Conservation (phyloP, 2,888 invertebrate genomes). For the Zaprionus obscuricornis region DNA sequence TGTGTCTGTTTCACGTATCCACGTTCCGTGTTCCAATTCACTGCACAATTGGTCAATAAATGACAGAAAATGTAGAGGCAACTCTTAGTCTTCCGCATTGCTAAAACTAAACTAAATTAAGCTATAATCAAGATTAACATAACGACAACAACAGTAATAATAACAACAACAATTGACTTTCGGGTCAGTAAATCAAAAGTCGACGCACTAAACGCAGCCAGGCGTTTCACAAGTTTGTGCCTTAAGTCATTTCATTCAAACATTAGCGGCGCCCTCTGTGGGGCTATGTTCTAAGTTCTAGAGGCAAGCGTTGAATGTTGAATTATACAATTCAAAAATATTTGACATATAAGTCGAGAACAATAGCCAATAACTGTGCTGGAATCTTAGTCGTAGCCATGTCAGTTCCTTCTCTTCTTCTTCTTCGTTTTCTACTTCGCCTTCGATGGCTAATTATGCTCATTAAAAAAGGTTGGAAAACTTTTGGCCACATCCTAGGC, state of each 20-base stretch:
- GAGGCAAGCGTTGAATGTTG: too few relatives aligned
- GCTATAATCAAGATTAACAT: slow-evolving; percentile 57
- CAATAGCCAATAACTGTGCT: slow-evolving; percentile 75
- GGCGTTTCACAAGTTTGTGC: slow-evolving; percentile 57
- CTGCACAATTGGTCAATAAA: slow-evolving; percentile 59
- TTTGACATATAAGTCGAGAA: slow-evolving; percentile 62
- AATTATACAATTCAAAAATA: too few relatives aligned
- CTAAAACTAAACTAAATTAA: slow-evolving; percentile 39
- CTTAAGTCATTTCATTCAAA: slow-evolving; percentile 59
- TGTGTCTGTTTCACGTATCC: slow-evolving; percentile 15
- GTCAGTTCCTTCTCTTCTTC: too few relatives aligned
- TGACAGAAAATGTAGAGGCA: neutral
- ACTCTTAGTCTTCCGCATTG: slow-evolving; percentile 42
- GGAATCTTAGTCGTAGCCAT: slow-evolving; percentile 29
- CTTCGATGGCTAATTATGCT: slow-evolving; percentile 68
- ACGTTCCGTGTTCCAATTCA: slow-evolving; percentile 45
- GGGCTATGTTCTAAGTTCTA: slow-evolving; percentile 33
- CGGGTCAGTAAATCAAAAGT: slow-evolving; percentile 50
- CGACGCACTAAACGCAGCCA: slow-evolving; percentile 60
- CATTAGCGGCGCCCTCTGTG: slow-evolving; percentile 22
- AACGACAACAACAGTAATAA: slow-evolving; percentile 43
- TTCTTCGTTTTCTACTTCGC: too few relatives aligned
- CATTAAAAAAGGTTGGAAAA: slow-evolving; percentile 67
- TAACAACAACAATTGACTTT: slow-evolving; percentile 5
- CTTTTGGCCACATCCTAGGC: slow-evolving; percentile 74